These are phyloP conservation scores for Teleopsis dalmanni DNA, from an alignment of 1,140 invertebrate genomes.

Conservation along the genomic window DNA sequence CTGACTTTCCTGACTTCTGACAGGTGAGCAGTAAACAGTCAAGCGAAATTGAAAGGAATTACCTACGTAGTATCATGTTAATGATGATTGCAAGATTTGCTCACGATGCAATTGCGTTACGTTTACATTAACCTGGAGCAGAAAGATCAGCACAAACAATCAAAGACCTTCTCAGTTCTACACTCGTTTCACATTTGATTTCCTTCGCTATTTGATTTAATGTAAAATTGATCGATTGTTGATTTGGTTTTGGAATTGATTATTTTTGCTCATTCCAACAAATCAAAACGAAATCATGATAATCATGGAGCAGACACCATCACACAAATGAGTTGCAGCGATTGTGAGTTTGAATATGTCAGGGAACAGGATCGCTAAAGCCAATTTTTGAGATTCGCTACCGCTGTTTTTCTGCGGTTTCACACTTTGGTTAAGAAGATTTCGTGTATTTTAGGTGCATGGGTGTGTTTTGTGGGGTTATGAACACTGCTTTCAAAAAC, in stretches of 20 bases:
- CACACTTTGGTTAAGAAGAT: slow-evolving; percentile 39
- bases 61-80: not conserved
- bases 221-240: slow-evolving; percentile 2
- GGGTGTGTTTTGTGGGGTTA: not conserved
- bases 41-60: slow-evolving; percentile 11
- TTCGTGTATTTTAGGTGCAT: not conserved
- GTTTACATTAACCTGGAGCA: not conserved
- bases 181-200: slow-evolving; percentile 1
- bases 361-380: slow-evolving; percentile 3
- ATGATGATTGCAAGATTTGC: not conserved
- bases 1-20: slow-evolving; percentile 4
- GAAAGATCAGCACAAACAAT: not conserved
- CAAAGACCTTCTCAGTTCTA: not conserved
- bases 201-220: not conserved
- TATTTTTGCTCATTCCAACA: not conserved
- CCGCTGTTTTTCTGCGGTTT: slow-evolving; percentile 43
- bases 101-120: slow-evolving; percentile 6
- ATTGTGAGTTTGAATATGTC: slow-evolving; percentile 3
- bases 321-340: not conserved
- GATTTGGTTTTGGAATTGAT: not conserved
- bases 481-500: no score
- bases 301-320: not conserved
- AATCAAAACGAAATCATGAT: not conserved
- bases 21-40: slow-evolving; percentile 3
- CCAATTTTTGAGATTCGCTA: slow-evolving; percentile 21